Evolutionary conservation across 2,888 invertebrate genomes (phyloP).

Genomic region (Polyploca ridens): DNA sequence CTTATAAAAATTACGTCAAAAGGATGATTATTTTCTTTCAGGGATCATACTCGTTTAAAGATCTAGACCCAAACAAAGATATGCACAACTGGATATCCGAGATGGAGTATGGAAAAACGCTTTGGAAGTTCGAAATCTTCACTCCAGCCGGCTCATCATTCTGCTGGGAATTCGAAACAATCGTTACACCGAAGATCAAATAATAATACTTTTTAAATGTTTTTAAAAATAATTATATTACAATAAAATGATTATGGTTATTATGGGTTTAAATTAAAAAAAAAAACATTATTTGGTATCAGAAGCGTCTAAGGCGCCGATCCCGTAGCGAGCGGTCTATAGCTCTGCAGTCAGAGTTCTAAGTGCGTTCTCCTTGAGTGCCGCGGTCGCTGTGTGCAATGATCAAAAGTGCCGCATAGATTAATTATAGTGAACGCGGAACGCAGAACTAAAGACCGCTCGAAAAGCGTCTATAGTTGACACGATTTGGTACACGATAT

Average conservation of each 20-base stretch:
- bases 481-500: too few species aligned
- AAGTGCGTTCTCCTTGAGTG: too few species aligned
- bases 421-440: too few species aligned
- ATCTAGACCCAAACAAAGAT: constrained; percentile 25
- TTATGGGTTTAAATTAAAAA: too few species aligned
- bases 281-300: too few species aligned
- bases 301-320: too few species aligned
- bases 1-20: not conserved
- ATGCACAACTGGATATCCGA: constrained; percentile 21
- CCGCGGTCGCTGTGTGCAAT: too few species aligned
- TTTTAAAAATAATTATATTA: not conserved
- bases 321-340: too few species aligned
- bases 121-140: constrained; percentile 25
- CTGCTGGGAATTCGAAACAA: constrained; percentile 30
- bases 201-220: constrained; percentile 15
- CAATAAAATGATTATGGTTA: not conserved
- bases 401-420: too few species aligned
- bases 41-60: constrained; percentile 25
- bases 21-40: constrained; percentile 16
- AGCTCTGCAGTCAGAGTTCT: too few species aligned
- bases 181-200: constrained; percentile 15
- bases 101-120: constrained; percentile 30
- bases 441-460: too few species aligned
- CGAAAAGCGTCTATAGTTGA: too few species aligned
- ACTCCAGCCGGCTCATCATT: constrained; percentile 12